Evolutionary conservation across 35 echinoderm and acorn worm species (phyloP), one percentile per base, ranked within the genome.

Genomic region (Apostichopus californicus): DNA sequence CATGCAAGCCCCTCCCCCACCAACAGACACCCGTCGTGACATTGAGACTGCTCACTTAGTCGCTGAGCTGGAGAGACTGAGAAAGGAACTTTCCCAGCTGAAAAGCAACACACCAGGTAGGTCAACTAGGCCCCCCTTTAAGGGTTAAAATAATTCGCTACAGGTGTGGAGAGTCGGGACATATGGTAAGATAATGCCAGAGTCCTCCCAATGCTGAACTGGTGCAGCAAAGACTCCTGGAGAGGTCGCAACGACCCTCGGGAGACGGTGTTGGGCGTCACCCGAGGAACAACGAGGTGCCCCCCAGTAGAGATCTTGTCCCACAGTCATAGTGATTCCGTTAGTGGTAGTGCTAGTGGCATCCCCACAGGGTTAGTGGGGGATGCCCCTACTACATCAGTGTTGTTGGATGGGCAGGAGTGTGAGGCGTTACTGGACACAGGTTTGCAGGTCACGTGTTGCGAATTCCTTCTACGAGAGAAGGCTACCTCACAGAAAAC

Each of bases 151-250:
- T 13, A 10, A 82, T 82, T 7, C 18, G 79, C 18, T 82, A 15
- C 8, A 6, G 81, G 9, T 95, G 90, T 79, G 94, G 94, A 15
- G 81, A 79, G 18, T 24, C 78, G 15, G 79, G 80, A 21, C 93
- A 94, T 65, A 59, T 79, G 25, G 65, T 57, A 55, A 8, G 24
- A 8, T 10, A 54, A 1, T 95, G 94, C 58, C 75, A 7, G 5
- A 55, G 34, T 7, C 79, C 80, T 0, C 54, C 90, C 6, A 95
- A 95, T 88, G 15, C 94, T 12, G 60, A 23, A 6, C 83, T 92
- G 53, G 94, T 95, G 9, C 94, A 95, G 55, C n/a, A 88, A 17
- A 92, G 73, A 55, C 66, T 95, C 66, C 9, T 91, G 55, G 58
- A 73, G 21, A 22, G 83, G 5, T 90, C 55, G 12, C 59, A 54